Base-by-base conservation (phyloP, 2,888 invertebrate species). In the Tryphoninae sp. region DNA sequence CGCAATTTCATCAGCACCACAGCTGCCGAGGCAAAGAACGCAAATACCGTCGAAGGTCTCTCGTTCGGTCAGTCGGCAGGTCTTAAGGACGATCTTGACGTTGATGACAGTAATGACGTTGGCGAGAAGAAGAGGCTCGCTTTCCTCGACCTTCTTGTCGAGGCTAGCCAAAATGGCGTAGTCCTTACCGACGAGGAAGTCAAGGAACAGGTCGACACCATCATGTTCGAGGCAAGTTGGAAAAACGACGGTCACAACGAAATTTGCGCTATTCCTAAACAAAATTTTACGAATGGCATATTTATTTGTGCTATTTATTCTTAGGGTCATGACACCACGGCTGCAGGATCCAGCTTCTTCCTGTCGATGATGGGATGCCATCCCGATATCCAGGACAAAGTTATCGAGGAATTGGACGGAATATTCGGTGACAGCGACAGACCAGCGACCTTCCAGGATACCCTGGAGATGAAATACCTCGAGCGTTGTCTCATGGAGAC, bases 291-390 rank as follows among this genome's bases (percentile, higher is more conserved):
- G 9, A 6, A 9, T 68, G 0, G 22, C 8, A 22, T n/a, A 16
- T 40, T 45, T 9, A 2, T 45, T 49, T 23, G 23, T 45, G 3
- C 22, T 33, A 0, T 51, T 67, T 7, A 3, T 81, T 83, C 67
- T 45, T 84, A 95, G 95, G 96, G 96, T 2, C 96, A 96, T 90
- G 96, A 96, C 88, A 97, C 96, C 7, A 97, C 96, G 0, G 95
- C 96, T 9, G 96, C 98, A 45, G 97, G 96, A 0, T 96, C 97
- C 84, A 97, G 96, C 90, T 98, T 98, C 94, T 96, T 96, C 81
- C 93, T 97, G 6, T 96, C 96, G 85, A 93, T 97, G 88, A 94
- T 98, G 89, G 98, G 97, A 3, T 94, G 96, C 59, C 95, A 98
- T 89, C 96, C 95, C 55, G 94, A 96, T 11, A 95, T 98, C 58